Base-by-base conservation (phyloP, 2,797 vertebrate genomes). In the Phrynocephalus vlangalii region DNA sequence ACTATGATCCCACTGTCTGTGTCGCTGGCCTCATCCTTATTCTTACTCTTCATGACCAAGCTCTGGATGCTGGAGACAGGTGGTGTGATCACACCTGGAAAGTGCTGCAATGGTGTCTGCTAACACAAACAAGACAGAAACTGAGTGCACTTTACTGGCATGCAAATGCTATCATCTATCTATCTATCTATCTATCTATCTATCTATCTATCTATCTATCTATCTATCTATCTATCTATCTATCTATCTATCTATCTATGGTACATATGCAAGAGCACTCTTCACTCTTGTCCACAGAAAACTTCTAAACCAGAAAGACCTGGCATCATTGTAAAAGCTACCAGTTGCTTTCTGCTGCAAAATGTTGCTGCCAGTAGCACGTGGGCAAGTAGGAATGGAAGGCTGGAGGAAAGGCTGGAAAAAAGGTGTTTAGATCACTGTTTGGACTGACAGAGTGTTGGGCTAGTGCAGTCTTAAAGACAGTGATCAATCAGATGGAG, bases 1-100 rank as follows among this genome's bases (percentile, higher is more conserved):
- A 98, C 96, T 93, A 98, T 98, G 95, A 98, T 97, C 70, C 98
- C 98, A 0, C 98, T 98, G 96, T 98, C 98, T 0, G 97, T 97
- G 96, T 98, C 98, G 56, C 98, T 98, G 95, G 96, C 96, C 92
- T 98, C 98, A 82, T 98, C 98, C 89, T 97, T 98, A 75, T 90
- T 78, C 73, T 91, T 89, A 73, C 91, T 80, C 76, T 92, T 89
- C 91, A 66, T 91, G 90, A 79, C 70, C 50, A 50, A 30, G 75
- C 67, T 44, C 52, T 66, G 80, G 71, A 30, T 68, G 13, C 5
- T 63, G 5, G 72, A 85, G 20, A n/a, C 15, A 79, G 28, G 28
- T 24, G 48, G 30, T n/a, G 44, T 38, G 52, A 60, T n/a, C 77
- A 81, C 82, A 28, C 70, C 79, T 79, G 52, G 38, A 18, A 83